Base-by-base conservation (phyloP, 1,140 invertebrate species). In the Trichonephila clavipes region DNA sequence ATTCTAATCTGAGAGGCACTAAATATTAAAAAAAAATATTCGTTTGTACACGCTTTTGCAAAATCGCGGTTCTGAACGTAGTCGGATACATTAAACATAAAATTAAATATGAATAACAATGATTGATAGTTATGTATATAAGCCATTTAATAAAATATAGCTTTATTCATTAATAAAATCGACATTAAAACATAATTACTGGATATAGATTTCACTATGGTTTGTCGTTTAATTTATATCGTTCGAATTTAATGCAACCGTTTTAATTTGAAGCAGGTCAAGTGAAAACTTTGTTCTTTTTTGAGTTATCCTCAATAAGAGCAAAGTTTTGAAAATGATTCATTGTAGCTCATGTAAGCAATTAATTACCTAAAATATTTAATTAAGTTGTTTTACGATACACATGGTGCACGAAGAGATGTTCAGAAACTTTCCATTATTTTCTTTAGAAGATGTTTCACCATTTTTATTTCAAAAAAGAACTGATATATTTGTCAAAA, bases 171-270 rank as follows among this genome's bases (percentile, higher is more conserved):
- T 72, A 34, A 72, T 72, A 0, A 14, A 3, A 28, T 14, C n/a
- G 28, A 28, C 24, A 72, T 72, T 72, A 72, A 72, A 72, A 72
- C 14, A 72, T 72, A 72, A 72, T 72, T 72, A 72, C 66, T 28
- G 24, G 66, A 72, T 24, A 72, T 72, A 28, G 66, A 72, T 72
- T 72, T 34, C 28, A 28, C n/a, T n/a, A 72, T 28, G 28, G 66
- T 72, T 72, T 72, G 66, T 28, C 66, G 24, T 72, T 34, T 34
- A 72, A 72, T 28, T 8, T 72, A 14, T 24, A 14, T 24, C n/a
- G 24, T 0, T 0, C 10, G 24, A 72, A 34, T 28, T 72, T 72
- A 72, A 72, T 72, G n/a, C 3, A 72, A 1, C 7, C 28, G 28
- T 28, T 34, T 72, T 72, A 72, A 72, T 72, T 72, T 72, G 66